Evolutionary conservation across 64 coral and sea anemone species (phyloP).

Genomic region (Orbicella faveolata): DNA sequence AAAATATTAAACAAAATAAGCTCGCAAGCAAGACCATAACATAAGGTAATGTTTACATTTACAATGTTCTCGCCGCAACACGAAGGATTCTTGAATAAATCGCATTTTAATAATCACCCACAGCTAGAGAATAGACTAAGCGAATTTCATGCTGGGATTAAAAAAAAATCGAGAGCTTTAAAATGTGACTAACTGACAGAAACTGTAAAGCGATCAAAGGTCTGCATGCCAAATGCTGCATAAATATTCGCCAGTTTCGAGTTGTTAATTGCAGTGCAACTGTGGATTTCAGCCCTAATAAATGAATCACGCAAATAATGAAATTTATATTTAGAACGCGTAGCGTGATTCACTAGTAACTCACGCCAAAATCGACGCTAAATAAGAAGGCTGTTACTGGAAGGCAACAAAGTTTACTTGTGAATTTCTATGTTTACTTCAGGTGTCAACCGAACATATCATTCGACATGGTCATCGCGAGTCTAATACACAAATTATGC

Average conservation of each 20-base stretch:
- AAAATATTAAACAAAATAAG: no score
- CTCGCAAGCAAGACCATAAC: no score
- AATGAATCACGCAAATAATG: neutral
- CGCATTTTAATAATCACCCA: constrained; percentile 4
- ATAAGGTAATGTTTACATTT: no score
- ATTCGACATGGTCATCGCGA: neutral
- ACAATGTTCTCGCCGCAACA: neutral
- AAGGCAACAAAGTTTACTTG: neutral
- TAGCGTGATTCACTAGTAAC: neutral
- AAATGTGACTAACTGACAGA: neutral
- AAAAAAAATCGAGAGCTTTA: constrained; percentile 6
- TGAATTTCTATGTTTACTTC: constrained; percentile 6
- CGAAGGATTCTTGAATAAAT: neutral
- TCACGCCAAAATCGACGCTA: neutral
- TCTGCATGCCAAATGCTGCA: neutral
- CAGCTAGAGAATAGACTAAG: neutral
- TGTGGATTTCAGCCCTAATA: neutral
- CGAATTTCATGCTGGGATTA: neutral
- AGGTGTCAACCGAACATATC: neutral
- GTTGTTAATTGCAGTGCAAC: neutral
- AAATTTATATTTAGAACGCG: neutral
- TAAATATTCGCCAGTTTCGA: neutral
- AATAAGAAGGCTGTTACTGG: neutral
- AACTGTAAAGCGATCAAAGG: no score
- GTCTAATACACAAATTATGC: neutral